Conservation (phyloP, 2,113 vertebrate species). For the Diadophis punctatus region DNA sequence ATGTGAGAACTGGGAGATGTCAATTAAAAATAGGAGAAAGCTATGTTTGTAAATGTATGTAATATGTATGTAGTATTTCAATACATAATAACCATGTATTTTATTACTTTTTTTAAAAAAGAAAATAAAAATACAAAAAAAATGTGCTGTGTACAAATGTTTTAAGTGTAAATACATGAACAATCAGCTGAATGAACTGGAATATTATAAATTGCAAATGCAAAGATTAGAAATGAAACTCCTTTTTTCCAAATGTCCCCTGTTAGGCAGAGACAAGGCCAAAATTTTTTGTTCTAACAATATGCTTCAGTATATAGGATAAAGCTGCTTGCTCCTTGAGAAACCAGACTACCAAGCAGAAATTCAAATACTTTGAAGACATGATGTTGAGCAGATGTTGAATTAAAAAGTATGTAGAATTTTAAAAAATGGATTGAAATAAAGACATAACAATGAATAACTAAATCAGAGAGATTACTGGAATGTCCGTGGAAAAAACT, state of each 20-base stretch:
- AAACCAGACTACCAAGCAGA: neutral
- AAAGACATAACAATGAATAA: neutral
- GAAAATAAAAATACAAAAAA: neutral
- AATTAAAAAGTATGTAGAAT: neutral
- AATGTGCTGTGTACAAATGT: neutral
- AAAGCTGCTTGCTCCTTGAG: neutral
- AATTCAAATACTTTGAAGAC: neutral
- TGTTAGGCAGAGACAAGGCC: neutral
- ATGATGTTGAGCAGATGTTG: neutral
- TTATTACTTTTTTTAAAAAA: constrained; percentile 54
- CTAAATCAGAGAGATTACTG: neutral
- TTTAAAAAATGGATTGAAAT: neutral
- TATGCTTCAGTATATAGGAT: neutral
- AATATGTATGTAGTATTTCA: constrained; percentile 42
- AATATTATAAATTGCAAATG: neutral
- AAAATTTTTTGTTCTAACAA: neutral
- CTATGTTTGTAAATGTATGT: constrained; percentile 48
- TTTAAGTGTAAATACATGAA: neutral
- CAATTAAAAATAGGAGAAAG: constrained; percentile 41
- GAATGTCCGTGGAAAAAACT: neutral
- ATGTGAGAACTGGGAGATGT: constrained; percentile 13
- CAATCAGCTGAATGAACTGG: neutral
- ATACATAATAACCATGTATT: constrained; percentile 37
- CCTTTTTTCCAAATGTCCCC: neutral
- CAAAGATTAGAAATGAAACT: neutral